A percentile compares a stretch with the other conserved stretches of the same genome.
These are phyloP conservation scores for Drosophila rufa DNA, from an alignment of 1,140 invertebrate genomes.

Conservation along the genomic window DNA sequence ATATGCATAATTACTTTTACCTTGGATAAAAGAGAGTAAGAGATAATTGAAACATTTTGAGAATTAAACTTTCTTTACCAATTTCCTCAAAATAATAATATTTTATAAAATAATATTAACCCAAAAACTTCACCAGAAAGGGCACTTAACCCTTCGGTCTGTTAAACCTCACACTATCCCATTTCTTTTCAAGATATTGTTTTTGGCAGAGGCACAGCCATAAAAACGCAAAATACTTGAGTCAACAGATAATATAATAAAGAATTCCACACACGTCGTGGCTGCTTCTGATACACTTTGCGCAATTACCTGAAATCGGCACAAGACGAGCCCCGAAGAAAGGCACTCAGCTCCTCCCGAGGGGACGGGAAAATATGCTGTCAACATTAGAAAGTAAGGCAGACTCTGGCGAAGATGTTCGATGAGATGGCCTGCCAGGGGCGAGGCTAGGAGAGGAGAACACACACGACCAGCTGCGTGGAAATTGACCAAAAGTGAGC, in stretches of 20 bases:
- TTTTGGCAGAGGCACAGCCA: slow-evolving; percentile 40
- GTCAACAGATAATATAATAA: slow-evolving; percentile 51
- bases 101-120: neutral
- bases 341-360: slow-evolving; percentile 20
- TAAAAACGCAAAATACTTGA: slow-evolving; percentile 53
- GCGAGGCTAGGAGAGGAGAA: neutral
- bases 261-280: slow-evolving; percentile 70
- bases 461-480: slow-evolving; percentile 37
- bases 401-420: slow-evolving; percentile 66
- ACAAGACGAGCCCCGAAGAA: slow-evolving; percentile 26
- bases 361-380: slow-evolving; percentile 35
- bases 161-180: neutral
- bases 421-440: slow-evolving; percentile 54
- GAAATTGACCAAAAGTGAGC: slow-evolving; percentile 81
- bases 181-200: slow-evolving; percentile 23
- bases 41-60: neutral
- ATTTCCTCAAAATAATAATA: neutral
- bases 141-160: neutral
- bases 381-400: slow-evolving; percentile 74
- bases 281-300: slow-evolving; percentile 32
- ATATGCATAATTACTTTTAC: no score
- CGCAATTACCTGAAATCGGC: slow-evolving; percentile 38
- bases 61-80: no score
- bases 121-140: neutral
- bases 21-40: no score